Conservation (phyloP, 2,888 invertebrate genomes). For the Idaea dimidiata region DNA sequence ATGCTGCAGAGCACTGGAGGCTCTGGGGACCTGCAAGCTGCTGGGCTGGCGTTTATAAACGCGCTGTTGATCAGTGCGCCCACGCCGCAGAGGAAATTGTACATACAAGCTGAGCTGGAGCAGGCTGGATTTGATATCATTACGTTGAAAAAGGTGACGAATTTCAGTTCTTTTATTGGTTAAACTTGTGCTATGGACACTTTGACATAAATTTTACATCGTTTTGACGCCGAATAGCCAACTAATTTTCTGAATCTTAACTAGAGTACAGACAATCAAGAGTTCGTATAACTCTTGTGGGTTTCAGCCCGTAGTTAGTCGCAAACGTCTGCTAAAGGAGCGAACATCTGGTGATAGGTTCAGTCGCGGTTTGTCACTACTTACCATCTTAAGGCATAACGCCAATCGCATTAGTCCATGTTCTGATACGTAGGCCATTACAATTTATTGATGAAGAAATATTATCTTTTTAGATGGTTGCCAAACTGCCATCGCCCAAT, state of each 20-base stretch:
- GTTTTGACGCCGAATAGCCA: too few species aligned
- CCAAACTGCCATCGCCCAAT: slow-evolving; percentile 82
- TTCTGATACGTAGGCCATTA: neutral
- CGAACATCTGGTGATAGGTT: too few species aligned
- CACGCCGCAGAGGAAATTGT: slow-evolving; percentile 87
- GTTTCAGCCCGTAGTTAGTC: too few species aligned
- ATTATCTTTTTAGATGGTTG: slow-evolving; percentile 78
- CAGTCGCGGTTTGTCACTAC: too few species aligned
- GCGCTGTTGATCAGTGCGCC: slow-evolving; percentile 89
- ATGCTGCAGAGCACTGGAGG: slow-evolving; percentile 91
- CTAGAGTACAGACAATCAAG: too few species aligned
- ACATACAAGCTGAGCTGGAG: slow-evolving; percentile 91
- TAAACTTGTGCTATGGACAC: neutral
- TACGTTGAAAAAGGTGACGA: slow-evolving; percentile 79
- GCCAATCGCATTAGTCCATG: too few species aligned
- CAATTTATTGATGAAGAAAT: neutral
- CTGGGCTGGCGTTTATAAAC: slow-evolving; percentile 92
- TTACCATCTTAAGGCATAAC: too few species aligned
- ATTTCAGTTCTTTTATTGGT: neutral
- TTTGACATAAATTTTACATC: too few species aligned
- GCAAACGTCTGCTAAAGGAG: too few species aligned
- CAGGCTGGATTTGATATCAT: slow-evolving; percentile 89
- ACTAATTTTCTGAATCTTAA: too few species aligned
- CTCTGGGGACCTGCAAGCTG: slow-evolving; percentile 86
- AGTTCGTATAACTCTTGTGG: too few species aligned